Base-by-base conservation (phyloP, 2,797 vertebrate species). In the Sebastes trivittatus region DNA sequence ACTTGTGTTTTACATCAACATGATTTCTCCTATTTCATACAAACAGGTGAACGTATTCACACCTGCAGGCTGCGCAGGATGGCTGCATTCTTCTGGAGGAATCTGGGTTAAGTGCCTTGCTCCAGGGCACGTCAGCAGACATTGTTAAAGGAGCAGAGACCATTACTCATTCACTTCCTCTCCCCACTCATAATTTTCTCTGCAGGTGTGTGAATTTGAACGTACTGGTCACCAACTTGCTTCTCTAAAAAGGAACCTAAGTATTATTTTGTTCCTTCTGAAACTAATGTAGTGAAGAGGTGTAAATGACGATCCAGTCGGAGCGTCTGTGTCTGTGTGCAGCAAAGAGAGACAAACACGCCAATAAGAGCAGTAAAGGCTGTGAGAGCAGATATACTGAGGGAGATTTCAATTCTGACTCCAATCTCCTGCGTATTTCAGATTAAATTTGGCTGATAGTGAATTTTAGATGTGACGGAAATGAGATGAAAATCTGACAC, bases 101-200 rank as follows among this genome's bases (percentile, higher is more conserved):
- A 52, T 71, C n/a, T 2, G 25, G 13, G 10, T 68, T 4, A 61
- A 52, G 16, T 18, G 42, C 6, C 16, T 0, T 46, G 42, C 42
- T 46, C 16, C 42, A 46, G 16, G 42, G 42, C 20, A 52, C 8
- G 3, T 52, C 49, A 22, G 25, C 23, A 30, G 22, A 55, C 27
- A 49, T 52, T 72, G 73, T 80, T 60, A 55, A 63, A 32, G 38
- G 68, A 72, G 74, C 71, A 56, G 52, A 65, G 42, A 72, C 14
- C 10, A 69, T 64, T 55, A 62, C 70, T 42, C 14, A 42, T 75
- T 67, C 14, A 30, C 55, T 11, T 7, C 22, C 18, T 23, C 55
- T 11, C 7, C 22, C 5, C 8, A n/a, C 42, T 72, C 29, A 13
- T 16, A 25, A 34, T 68, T 23, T 76, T 42, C 65, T 52, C 65